Base-by-base conservation (phyloP, 2,888 invertebrate genomes). In the Seira musarum region DNA sequence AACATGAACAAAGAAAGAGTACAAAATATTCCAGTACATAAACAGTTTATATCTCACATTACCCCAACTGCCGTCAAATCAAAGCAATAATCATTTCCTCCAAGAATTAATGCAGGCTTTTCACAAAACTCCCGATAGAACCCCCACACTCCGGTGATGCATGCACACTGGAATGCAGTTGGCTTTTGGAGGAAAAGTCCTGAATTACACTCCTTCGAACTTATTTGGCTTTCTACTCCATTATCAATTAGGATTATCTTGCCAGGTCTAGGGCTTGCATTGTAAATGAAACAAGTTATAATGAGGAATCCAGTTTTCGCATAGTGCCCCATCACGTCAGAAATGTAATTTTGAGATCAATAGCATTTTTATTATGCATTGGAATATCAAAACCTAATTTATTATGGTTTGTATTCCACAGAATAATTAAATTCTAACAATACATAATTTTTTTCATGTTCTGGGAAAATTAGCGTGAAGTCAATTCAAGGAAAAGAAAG, bases 91-190 rank as follows among this genome's bases (percentile, higher is more conserved):
- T 71, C 17, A 21, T 80, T 71, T 3, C 84, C 84, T 10, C 80
- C 84, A 3, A 82, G 30, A n/a, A 84, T 68, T 10, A 80, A 10
- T 15, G 46, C 17, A 0, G 84, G 81, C 30, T 75, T 68, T 5
- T 70, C 70, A 30, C 84, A 84, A 57, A 65, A 83, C 19, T 83
- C 63, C 15, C 64, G 46, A 53, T 84, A 84, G 21, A 83, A 81
- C 0, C 65, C 82, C 84, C 84, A 84, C 79, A 84, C 82, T 71
- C 84, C 84, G 6, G 79, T 80, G 15, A 84, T 21, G 40, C 84
- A 82, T 13, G 72, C 69, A 61, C 84, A 84, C 15, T 76, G 60
- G 24, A 67, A 82, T 2, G n/a, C n/a, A 1, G 21, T 64, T 10
- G 84, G 68, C 17, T 69, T 53, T 19, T 17, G 35, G 1, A 75